These are phyloP conservation scores for Scalopus aquaticus DNA, from an alignment of 2,113 vertebrate species.

Conservation along the genomic window DNA sequence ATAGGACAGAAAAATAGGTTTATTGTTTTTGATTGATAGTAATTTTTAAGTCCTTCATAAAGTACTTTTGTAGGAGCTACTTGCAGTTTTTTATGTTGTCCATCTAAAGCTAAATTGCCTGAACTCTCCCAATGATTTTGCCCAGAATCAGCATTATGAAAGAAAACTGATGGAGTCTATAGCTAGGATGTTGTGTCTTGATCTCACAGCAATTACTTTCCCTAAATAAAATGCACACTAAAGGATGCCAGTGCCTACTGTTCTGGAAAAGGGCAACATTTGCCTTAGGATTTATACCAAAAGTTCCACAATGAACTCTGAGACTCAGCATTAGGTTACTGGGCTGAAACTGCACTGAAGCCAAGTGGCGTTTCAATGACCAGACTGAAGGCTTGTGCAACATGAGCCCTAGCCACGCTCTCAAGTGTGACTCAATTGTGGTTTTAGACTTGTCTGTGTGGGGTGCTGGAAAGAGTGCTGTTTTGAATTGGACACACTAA, in stretches of 20 bases:
- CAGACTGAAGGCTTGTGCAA: slow-evolving; percentile 1
- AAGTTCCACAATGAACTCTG: slow-evolving; percentile 35
- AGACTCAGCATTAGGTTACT: slow-evolving; percentile 39
- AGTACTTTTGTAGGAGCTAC: not conserved
- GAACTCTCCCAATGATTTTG: not conserved
- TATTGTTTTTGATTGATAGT: not conserved
- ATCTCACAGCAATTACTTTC: slow-evolving; percentile 53
- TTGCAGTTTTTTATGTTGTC: not conserved
- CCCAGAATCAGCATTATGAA: not conserved
- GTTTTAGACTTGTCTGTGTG: slow-evolving; percentile 41
- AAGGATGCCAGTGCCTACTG: slow-evolving; percentile 53
- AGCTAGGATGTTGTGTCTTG: not conserved
- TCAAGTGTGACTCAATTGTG: slow-evolving; percentile 58
- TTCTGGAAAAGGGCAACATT: slow-evolving; percentile 46
- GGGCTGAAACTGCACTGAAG: not conserved
- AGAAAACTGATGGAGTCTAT: not conserved
- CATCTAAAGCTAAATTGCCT: not conserved
- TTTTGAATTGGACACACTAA: not conserved
- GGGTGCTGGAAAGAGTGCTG: slow-evolving; percentile 22
- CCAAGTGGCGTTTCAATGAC: slow-evolving; percentile 39
- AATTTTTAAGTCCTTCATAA: not conserved
- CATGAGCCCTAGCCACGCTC: not conserved
- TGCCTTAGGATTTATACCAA: slow-evolving; percentile 43
- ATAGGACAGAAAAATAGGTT: not conserved
- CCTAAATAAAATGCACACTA: slow-evolving; percentile 20